Conservation (phyloP, 2,888 invertebrate genomes). For the Drosophila buzzatii region DNA sequence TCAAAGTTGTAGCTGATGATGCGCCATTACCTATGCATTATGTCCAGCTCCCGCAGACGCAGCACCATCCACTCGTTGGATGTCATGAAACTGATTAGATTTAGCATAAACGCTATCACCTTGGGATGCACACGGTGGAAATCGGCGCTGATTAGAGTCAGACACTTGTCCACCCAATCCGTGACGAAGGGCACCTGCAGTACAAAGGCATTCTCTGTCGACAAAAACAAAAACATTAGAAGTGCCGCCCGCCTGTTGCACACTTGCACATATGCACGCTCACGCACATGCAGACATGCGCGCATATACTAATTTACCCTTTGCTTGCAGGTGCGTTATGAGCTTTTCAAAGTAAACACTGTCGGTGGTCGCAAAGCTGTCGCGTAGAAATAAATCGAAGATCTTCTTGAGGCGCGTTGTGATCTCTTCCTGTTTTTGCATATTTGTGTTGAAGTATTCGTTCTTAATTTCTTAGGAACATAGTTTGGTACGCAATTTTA, state of each 20-base stretch:
- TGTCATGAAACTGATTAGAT: slow-evolving; percentile 88
- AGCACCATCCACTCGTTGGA: slow-evolving; percentile 87
- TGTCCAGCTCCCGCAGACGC: slow-evolving; percentile 86
- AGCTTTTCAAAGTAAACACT: slow-evolving; percentile 89
- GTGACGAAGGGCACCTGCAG: slow-evolving; percentile 83
- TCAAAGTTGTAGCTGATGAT: background rate
- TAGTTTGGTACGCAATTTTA: slow-evolving; percentile 56
- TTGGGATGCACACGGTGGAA: slow-evolving; percentile 84
- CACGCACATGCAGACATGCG: background rate
- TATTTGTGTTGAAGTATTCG: slow-evolving; percentile 31
- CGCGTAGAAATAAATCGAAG: slow-evolving; percentile 78
- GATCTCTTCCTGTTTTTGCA: slow-evolving; percentile 74
- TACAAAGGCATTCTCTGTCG: slow-evolving; percentile 82
- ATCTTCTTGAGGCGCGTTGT: slow-evolving; percentile 72
- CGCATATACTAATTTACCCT: slow-evolving; percentile 83
- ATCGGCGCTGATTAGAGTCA: slow-evolving; percentile 83
- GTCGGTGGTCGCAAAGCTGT: slow-evolving; percentile 83
- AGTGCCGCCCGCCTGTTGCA: slow-evolving; percentile 54
- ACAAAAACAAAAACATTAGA: slow-evolving; percentile 7
- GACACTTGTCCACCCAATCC: slow-evolving; percentile 85
- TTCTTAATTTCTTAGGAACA: slow-evolving; percentile 26
- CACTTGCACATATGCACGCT: background rate
- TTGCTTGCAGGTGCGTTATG: slow-evolving; percentile 87
- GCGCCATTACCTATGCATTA: slow-evolving; percentile 74
- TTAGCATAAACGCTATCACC: slow-evolving; percentile 88